Conservation (phyloP, 2,797 vertebrate genomes). For the Trachurus trachurus region DNA sequence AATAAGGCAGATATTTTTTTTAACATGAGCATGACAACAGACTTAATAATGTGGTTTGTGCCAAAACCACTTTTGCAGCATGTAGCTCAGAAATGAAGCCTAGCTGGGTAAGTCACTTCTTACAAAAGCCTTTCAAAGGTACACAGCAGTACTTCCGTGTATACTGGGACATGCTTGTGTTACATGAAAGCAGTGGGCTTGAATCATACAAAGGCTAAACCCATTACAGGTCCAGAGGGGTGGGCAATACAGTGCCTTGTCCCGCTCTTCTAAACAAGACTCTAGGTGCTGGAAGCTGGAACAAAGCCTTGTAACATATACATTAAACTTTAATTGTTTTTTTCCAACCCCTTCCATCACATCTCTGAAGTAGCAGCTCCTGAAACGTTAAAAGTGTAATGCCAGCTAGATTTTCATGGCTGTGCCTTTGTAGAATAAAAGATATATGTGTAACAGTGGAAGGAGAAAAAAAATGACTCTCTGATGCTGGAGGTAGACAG, state of each 20-base stretch:
- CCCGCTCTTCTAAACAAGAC: conserved; percentile 90
- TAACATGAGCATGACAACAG: conserved; percentile 67
- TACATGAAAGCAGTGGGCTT: conserved; percentile 87
- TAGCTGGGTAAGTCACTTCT: conserved; percentile 38
- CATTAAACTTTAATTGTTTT: conserved; percentile 95
- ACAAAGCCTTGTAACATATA: conserved; percentile 91
- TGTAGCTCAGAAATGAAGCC: conserved; percentile 52
- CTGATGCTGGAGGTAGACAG: conserved; percentile 98
- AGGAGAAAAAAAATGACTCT: conserved; percentile 84
- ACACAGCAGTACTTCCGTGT: conserved; percentile 37
- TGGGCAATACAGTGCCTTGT: conserved; percentile 83
- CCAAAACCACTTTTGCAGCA: conserved; percentile 60
- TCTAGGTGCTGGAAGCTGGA: conserved; percentile 88
- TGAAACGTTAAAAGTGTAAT: conserved; percentile 90
- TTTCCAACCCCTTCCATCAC: conserved; percentile 55
- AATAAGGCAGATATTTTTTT: conserved; percentile 54
- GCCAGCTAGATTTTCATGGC: conserved; percentile 91
- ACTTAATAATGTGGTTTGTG: conserved; percentile 62
- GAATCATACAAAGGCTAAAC: conserved; percentile 86
- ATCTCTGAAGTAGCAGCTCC: conserved; percentile 76
- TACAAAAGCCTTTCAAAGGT: conserved; percentile 59
- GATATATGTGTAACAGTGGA: conserved; percentile 67
- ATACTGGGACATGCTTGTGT: conserved; percentile 82
- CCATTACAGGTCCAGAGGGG: conserved; percentile 90
- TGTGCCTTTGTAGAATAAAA: conserved; percentile 90